Evolutionary conservation across 1,140 invertebrate genomes (phyloP), one percentile per base, ranked within the genome.

Genomic region (Hyposmocoma kahamanoa): DNA sequence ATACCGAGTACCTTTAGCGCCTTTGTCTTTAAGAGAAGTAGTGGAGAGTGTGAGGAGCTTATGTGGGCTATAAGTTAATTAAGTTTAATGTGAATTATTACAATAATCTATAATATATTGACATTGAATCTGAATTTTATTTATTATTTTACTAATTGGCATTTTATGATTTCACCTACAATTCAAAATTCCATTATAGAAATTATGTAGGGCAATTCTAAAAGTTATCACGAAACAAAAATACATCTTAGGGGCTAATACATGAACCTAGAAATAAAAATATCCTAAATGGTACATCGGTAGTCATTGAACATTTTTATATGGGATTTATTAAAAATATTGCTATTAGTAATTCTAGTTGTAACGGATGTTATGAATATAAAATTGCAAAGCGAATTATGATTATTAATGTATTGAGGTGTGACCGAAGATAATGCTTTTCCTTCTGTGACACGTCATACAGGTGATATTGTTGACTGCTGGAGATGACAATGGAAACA

Each of bases 61-160:
- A 78, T 76, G 74, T 82, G 77, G 77, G 79, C 66, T 77, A 82
- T 79, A 82, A 82, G 78, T 82, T 74, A 77, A 70, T 80, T 84
- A 84, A 84, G 81, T 84, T 84, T 83, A 81, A 84, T 84, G 81
- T 84, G 81, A 84, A 84, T 83, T 83, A 83, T 83, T 84, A 84
- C 81, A 83, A 84, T 84, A 84, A 84, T 83, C 81, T 84, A 84
- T 84, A 84, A 84, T 84, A 84, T 84, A 84, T 84, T 84, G 81
- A 84, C 82, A 84, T 81, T 84, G 75, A 84, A 84, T 79, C 77
- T 81, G 81, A 64, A 75, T 74, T 82, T 84, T 81, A 74, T 77
- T 79, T 76, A 78, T 75, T 82, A 48, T 82, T 78, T 76, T 69
- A 51, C 56, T 46, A 74, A 84, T 84, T 84, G 81, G 81, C 81